Evolutionary conservation across 2,888 invertebrate species (phyloP).

Genomic region (Aplocera efformata): DNA sequence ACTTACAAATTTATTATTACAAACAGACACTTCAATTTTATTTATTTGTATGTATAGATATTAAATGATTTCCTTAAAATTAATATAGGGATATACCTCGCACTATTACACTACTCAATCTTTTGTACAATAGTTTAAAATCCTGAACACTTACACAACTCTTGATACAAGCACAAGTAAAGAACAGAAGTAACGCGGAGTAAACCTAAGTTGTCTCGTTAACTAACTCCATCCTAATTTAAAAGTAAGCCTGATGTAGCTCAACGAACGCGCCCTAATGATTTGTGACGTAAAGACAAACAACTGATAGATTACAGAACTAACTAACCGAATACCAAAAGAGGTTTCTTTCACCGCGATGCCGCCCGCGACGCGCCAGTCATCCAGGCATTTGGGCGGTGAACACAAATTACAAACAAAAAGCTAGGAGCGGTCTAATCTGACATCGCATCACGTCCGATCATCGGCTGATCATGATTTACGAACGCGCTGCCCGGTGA

Average conservation of each 20-base stretch:
- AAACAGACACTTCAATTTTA: too few species aligned
- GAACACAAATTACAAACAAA: conserved; percentile 73
- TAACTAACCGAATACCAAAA: conserved; percentile 56
- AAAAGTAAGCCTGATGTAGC: conserved; percentile 29
- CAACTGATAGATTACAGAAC: conserved; percentile 56
- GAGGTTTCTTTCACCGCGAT: conserved; percentile 52
- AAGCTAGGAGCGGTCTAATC: conserved; percentile 72
- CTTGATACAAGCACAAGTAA: too few species aligned
- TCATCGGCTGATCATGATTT: conserved; percentile 77
- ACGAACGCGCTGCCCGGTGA: conserved; percentile 70
- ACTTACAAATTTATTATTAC: too few species aligned
- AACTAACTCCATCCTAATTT: too few species aligned
- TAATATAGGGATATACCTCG: too few species aligned
- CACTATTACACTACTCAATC: too few species aligned
- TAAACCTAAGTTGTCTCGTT: too few species aligned
- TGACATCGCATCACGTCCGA: conserved; percentile 72
- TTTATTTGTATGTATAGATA: too few species aligned
- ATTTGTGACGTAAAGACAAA: conserved; percentile 51
- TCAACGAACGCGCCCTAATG: conserved; percentile 31
- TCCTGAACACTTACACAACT: too few species aligned
- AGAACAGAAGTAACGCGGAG: too few species aligned
- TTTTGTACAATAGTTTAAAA: too few species aligned
- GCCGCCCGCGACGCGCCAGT: conserved; percentile 49
- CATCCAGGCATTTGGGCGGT: conserved; percentile 70
- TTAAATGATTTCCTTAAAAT: too few species aligned